Percentiles rank a stretch among this genome's conserved stretches.
These are phyloP conservation scores for Myopa tessellatipennis DNA, from an alignment of 2,888 invertebrate genomes.

Conservation along the genomic window DNA sequence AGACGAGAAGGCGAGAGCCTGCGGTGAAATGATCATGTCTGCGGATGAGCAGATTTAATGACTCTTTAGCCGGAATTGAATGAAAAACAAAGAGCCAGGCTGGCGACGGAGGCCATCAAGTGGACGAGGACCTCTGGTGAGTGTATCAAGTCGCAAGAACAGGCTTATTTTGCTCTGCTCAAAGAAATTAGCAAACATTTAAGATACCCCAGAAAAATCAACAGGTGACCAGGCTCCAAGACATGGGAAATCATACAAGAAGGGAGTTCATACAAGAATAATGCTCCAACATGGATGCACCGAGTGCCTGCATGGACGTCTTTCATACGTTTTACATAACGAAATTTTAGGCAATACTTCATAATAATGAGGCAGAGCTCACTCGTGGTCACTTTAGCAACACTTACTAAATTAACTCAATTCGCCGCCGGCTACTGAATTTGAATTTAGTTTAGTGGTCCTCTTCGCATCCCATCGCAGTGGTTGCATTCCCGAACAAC, in stretches of 20 bases:
- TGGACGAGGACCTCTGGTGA: neutral
- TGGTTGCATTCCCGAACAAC: neutral
- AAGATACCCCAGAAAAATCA: too few species aligned
- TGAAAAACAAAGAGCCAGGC: neutral
- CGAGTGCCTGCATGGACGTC: too few species aligned
- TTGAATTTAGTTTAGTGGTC: slow-evolving; percentile 10
- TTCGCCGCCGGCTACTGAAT: slow-evolving; percentile 22
- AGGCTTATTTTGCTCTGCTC: too few species aligned
- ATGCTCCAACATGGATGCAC: too few species aligned
- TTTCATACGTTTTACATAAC: neutral
- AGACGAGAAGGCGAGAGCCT: neutral
- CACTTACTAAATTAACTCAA: slow-evolving; percentile 17
- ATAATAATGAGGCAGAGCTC: neutral
- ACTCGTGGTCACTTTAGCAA: slow-evolving; percentile 3
- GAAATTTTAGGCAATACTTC: neutral
- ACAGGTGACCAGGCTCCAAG: too few species aligned
- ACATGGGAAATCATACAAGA: neutral
- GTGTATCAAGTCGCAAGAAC: too few species aligned
- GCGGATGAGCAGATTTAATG: slow-evolving; percentile 42
- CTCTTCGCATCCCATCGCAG: neutral
- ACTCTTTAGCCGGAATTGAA: slow-evolving; percentile 37
- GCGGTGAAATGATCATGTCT: slow-evolving; percentile 39
- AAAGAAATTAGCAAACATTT: too few species aligned
- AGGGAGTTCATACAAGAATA: too few species aligned
- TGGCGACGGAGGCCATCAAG: neutral